These are phyloP conservation scores for Hedya salicella DNA, from an alignment of 2,888 invertebrate species.

Conservation along the genomic window DNA sequence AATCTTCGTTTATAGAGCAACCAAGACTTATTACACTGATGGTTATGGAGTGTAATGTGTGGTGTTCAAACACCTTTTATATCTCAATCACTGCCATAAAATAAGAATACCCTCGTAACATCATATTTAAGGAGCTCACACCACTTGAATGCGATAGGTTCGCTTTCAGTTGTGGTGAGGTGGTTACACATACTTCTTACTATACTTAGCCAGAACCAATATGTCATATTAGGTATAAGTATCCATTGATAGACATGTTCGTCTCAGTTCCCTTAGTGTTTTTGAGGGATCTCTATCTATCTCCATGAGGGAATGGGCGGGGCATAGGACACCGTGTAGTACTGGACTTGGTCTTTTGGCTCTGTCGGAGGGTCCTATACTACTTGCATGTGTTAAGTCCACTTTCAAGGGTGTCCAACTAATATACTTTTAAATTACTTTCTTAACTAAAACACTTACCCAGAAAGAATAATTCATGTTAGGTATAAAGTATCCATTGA, in stretches of 20 bases:
- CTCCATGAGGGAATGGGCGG: conserved; percentile 87
- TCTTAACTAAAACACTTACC: conserved; percentile 74
- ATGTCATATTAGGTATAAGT: conserved; percentile 84
- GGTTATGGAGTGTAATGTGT: too few species aligned
- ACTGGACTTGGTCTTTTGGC: conserved; percentile 86
- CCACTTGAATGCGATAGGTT: too few species aligned
- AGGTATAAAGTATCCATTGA: conserved; percentile 84
- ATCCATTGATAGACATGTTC: conserved; percentile 72
- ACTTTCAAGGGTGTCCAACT: conserved; percentile 89
- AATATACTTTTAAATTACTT: too few species aligned
- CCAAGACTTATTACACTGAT: too few species aligned
- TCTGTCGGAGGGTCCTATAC: conserved; percentile 88
- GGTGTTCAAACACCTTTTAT: too few species aligned
- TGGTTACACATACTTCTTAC: too few species aligned
- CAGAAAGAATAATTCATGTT: conserved; percentile 88
- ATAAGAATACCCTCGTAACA: too few species aligned
- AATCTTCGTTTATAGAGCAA: too few species aligned
- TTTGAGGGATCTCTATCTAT: too few species aligned
- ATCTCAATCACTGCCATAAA: too few species aligned
- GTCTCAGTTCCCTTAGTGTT: conserved; percentile 71
- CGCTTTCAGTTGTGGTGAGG: too few species aligned
- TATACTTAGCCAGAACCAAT: conserved; percentile 90
- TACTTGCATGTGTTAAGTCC: conserved; percentile 86
- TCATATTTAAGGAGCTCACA: too few species aligned
- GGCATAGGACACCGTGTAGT: conserved; percentile 87